These are phyloP conservation scores for Galendromus occidentalis DNA, from an alignment of 1,140 invertebrate species.

Conservation along the genomic window DNA sequence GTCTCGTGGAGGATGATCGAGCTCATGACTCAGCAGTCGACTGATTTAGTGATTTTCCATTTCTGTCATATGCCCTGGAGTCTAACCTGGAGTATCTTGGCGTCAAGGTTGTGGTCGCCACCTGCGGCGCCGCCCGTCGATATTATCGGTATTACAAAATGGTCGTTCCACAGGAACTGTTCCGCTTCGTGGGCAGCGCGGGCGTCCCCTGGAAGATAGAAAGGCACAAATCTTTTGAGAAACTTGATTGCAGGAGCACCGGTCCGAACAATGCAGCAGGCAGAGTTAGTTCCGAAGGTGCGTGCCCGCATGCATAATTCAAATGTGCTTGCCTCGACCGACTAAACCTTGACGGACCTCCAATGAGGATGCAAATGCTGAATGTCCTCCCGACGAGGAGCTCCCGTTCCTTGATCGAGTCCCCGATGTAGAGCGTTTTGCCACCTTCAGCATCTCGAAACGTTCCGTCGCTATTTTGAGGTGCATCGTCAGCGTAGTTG, in stretches of 20 bases:
- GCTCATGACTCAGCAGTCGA: background rate
- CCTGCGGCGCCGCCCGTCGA: conserved; percentile 26
- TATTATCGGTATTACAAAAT: conserved; percentile 26
- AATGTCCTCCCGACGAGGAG: conserved; percentile 25
- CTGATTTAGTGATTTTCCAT: background rate
- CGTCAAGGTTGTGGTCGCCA: conserved; percentile 24
- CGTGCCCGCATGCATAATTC: conserved; percentile 7
- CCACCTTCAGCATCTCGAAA: conserved; percentile 25
- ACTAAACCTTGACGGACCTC: conserved; percentile 22
- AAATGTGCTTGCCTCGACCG: conserved; percentile 2
- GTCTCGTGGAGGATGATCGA: too few species aligned
- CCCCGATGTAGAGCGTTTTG: conserved; percentile 26
- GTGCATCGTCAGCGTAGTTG: conserved; percentile 18
- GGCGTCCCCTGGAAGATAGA: conserved; percentile 22
- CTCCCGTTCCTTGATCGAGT: conserved; percentile 26
- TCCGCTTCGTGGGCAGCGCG: conserved; percentile 26
- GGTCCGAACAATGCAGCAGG: too few species aligned
- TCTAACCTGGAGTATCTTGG: conserved; percentile 26
- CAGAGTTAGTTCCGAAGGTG: too few species aligned
- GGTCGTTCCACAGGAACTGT: conserved; percentile 29
- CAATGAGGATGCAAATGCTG: conserved; percentile 27
- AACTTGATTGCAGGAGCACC: too few species aligned
- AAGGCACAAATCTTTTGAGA: background rate
- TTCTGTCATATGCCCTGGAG: background rate
- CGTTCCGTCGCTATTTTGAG: conserved; percentile 25